Percentiles rank a stretch among this genome's conserved stretches.
phyloP scores from a whole-genome alignment of 2,888 invertebrate genomes.

The Drosophila trichaetosa region DNA sequence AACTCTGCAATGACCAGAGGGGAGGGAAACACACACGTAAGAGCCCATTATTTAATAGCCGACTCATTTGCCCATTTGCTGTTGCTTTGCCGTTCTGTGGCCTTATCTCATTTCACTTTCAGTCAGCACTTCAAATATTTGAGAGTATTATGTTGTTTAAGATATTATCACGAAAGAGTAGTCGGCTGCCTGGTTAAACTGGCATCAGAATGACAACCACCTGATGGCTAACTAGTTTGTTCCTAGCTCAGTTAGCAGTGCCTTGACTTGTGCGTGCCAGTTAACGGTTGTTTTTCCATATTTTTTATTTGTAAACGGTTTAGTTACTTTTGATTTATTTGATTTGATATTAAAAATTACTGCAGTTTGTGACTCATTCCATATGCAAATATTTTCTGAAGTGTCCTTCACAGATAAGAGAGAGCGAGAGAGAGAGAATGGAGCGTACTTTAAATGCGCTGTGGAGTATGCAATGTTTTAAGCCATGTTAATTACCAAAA shows the following conservation, averaged over 20 bases:
- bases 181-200: not conserved
- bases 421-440: not conserved
- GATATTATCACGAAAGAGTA: constrained; percentile 29
- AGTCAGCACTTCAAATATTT: constrained; percentile 52
- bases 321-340: constrained; percentile 16
- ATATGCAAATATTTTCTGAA: constrained; percentile 44
- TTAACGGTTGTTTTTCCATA: constrained; percentile 3
- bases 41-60: constrained; percentile 23
- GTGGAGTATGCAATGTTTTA: constrained; percentile 54
- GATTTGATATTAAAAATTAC: constrained; percentile 18
- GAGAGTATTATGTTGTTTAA: constrained; percentile 43
- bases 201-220: not conserved
- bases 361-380: constrained; percentile 52
- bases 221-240: constrained; percentile 10
- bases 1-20: not conserved
- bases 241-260: not conserved
- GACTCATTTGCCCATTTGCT: not conserved
- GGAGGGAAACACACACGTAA: not conserved
- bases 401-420: constrained; percentile 42
- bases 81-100: constrained; percentile 1
- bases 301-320: constrained; percentile 15
- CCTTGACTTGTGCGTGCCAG: not conserved
- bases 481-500: constrained; percentile 14
- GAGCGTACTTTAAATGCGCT: constrained; percentile 20
- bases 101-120: constrained; percentile 60